A percentile compares a stretch with the other conserved stretches of the same genome.
phyloP scores from a whole-genome alignment of 2,113 vertebrate species.

The Prolemur simus region DNA sequence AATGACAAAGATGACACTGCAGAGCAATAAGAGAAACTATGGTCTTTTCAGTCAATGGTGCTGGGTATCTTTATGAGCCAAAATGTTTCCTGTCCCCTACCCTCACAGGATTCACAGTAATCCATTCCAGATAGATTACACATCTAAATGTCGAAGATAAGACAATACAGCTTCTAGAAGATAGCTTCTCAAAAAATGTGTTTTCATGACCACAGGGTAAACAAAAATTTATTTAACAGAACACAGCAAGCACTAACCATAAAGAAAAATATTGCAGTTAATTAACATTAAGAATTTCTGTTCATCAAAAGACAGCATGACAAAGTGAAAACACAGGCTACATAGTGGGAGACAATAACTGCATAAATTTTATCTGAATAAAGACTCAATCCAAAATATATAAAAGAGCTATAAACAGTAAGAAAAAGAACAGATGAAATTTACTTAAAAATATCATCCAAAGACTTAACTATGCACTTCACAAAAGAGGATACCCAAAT shows the following conservation, averaged over 20 bases:
- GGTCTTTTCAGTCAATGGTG: neutral
- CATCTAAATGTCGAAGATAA: neutral
- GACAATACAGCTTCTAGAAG: neutral
- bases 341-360: neutral
- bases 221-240: neutral
- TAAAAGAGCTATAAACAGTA: neutral
- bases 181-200: neutral
- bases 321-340: neutral
- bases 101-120: neutral
- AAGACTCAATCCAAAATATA: neutral
- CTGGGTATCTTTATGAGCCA: neutral
- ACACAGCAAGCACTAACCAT: neutral
- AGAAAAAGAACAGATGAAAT: neutral
- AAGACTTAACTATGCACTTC: neutral
- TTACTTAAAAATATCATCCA: constrained; percentile 12
- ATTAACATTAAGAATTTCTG: constrained; percentile 31
- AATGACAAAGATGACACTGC: neutral
- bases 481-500: neutral
- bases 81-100: neutral
- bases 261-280: neutral
- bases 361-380: neutral
- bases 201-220: neutral
- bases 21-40: neutral
- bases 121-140: neutral
- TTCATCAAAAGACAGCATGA: neutral